Base-by-base conservation (phyloP, 2,888 invertebrate species). In the Drosophila quasianomalipes region DNA sequence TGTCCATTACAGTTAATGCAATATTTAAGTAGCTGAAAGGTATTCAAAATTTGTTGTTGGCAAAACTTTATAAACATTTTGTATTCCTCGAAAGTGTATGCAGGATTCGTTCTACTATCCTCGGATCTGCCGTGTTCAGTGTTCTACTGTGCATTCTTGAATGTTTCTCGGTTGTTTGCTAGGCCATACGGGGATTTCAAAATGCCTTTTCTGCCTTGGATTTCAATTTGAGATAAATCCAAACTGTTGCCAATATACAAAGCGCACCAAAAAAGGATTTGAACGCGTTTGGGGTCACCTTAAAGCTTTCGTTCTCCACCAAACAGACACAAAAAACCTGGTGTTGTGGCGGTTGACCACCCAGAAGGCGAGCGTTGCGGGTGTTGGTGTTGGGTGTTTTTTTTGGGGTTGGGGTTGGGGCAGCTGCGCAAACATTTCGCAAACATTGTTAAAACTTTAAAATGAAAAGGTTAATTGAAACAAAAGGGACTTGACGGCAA, bases 401-500 rank as follows among this genome's bases (percentile, higher is more conserved):
- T 10, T 35, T 19, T 39, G 22, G 22, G 22, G 22, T 7, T 7
- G 52, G 55, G 37, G 39, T 14, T n/a, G 28, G 66, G 26, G 4
- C 64, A 57, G 82, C 60, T 79, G 71, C 70, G 74, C 79, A 74
- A 82, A 76, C 83, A 85, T 81, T 85, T 77, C 53, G 85, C 86
- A 86, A 87, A 90, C 90, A 87, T 85, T 85, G 90, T 88, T 88
- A 81, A 85, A 90, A 85, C 76, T 85, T 87, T 85, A 70, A 76
- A 90, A 85, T 83, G 80, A 85, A 87, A 87, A 87, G 86, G 90
- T 90, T 90, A 88, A 90, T 90, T 90, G 89, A 88, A 86, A 88
- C 87, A 90, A 88, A 88, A 81, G 83, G 70, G 78, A 82, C 78
- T 87, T 87, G 90, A 79, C 83, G 89, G 80, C 84, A 82, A 88